phyloP scores from a whole-genome alignment of 2,888 invertebrate species.

The Xanthia icteritia region DNA sequence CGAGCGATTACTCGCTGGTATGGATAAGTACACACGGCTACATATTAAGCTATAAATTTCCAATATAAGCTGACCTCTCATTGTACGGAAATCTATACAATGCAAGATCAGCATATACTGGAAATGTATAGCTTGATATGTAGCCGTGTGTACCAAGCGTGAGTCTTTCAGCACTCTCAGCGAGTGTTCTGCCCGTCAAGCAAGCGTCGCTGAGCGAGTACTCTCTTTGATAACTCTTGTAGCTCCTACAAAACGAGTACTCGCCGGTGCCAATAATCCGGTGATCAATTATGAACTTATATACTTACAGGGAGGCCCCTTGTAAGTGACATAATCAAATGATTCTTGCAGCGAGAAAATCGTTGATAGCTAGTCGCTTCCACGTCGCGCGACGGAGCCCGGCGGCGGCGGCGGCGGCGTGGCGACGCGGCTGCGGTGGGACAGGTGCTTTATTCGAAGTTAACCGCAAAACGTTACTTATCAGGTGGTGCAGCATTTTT shows the following conservation, averaged over 20 bases:
- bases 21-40: neutral
- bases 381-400: too few relatives aligned
- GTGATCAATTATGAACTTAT: neutral
- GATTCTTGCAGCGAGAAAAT: neutral
- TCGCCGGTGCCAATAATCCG: neutral
- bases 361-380: neutral
- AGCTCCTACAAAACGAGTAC: neutral
- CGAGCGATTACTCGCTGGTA: neutral
- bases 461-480: conserved; percentile 49
- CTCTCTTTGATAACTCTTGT: neutral
- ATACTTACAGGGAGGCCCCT: neutral
- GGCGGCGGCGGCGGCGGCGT: too few relatives aligned
- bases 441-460: conserved; percentile 3
- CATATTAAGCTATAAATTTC: too few relatives aligned
- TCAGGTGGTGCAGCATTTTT: conserved; percentile 23
- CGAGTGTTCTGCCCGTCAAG: too few relatives aligned
- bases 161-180: neutral
- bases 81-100: too few relatives aligned
- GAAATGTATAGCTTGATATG: too few relatives aligned
- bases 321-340: neutral
- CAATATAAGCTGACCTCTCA: too few relatives aligned
- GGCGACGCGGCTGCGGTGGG: too few relatives aligned
- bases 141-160: too few relatives aligned
- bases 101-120: too few relatives aligned
- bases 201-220: neutral